These are phyloP conservation scores for Sinocyclocheilus grahami DNA, from an alignment of 2,113 vertebrate species.

Conservation along the genomic window DNA sequence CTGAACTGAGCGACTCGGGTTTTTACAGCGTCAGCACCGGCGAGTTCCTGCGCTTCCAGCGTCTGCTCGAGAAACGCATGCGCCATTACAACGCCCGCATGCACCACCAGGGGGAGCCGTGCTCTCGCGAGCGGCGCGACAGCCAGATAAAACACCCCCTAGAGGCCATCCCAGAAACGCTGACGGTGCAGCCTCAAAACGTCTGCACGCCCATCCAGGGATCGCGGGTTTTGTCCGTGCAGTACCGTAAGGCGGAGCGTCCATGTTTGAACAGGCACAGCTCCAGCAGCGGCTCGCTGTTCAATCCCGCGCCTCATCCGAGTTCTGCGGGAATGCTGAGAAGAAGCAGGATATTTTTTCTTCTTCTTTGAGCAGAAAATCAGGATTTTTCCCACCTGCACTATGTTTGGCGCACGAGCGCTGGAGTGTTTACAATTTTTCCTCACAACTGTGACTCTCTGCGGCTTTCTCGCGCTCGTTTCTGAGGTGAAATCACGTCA, in stretches of 20 bases:
- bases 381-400: conserved; percentile 33
- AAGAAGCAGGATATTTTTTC: not conserved
- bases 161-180: conserved; percentile 77
- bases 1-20: conserved; percentile 75
- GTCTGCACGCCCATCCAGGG: conserved; percentile 57
- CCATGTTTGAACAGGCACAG: conserved; percentile 76
- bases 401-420: conserved; percentile 42
- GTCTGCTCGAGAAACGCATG: conserved; percentile 77
- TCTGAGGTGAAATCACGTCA: conserved; percentile 33
- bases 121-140: conserved; percentile 72
- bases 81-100: conserved; percentile 72
- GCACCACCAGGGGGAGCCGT: conserved; percentile 71
- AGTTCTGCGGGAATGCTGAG: conserved; percentile 68
- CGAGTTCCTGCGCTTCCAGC: conserved; percentile 78
- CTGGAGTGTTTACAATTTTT: conserved; percentile 42
- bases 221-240: conserved; percentile 72
- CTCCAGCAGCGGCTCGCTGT: conserved; percentile 74
- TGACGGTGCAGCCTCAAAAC: conserved; percentile 71
- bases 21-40: conserved; percentile 76
- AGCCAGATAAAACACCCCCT: conserved; percentile 76
- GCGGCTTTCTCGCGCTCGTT: not conserved
- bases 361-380: not conserved
- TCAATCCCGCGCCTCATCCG: conserved; percentile 66
- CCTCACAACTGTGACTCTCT: conserved; percentile 21
- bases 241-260: conserved; percentile 73